These are phyloP conservation scores for Nephrotoma flavescens DNA, from an alignment of 2,888 invertebrate genomes.

Conservation along the genomic window DNA sequence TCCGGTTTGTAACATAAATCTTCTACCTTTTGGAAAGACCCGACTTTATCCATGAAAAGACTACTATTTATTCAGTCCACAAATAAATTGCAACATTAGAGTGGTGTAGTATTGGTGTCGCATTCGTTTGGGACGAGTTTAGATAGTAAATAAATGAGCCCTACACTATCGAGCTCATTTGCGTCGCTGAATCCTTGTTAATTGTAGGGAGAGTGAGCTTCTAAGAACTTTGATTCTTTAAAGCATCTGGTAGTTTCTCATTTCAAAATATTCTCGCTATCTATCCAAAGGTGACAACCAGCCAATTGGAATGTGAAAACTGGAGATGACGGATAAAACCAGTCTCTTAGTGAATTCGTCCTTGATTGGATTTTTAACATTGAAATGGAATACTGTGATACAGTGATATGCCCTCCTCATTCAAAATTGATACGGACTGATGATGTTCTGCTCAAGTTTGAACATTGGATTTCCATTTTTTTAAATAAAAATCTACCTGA, in stretches of 20 bases:
- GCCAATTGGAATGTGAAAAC: neutral
- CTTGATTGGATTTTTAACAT: neutral
- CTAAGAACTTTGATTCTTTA: too few relatives aligned
- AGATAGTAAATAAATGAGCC: neutral
- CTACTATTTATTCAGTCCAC: neutral
- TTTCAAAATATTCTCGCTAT: neutral
- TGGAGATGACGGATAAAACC: neutral
- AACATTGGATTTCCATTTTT: neutral
- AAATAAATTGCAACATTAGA: too few relatives aligned
- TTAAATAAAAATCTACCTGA: neutral
- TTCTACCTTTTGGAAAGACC: too few relatives aligned
- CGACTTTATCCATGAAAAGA: neutral
- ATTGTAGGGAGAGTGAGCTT: neutral
- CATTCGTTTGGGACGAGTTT: neutral
- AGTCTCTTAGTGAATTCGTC: neutral
- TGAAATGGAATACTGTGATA: neutral
- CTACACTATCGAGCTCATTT: neutral
- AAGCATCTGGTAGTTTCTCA: neutral
- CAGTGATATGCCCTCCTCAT: neutral
- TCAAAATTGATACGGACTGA: neutral
- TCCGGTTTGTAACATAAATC: too few relatives aligned
- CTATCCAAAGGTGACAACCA: neutral
- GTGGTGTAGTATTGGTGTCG: too few relatives aligned
- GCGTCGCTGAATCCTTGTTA: neutral
- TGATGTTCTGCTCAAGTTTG: neutral